Percentiles rank a stretch among this genome's conserved stretches.
Evolutionary conservation across 2,888 invertebrate species (phyloP).

Genomic region (Eumerus sabulonum): DNA sequence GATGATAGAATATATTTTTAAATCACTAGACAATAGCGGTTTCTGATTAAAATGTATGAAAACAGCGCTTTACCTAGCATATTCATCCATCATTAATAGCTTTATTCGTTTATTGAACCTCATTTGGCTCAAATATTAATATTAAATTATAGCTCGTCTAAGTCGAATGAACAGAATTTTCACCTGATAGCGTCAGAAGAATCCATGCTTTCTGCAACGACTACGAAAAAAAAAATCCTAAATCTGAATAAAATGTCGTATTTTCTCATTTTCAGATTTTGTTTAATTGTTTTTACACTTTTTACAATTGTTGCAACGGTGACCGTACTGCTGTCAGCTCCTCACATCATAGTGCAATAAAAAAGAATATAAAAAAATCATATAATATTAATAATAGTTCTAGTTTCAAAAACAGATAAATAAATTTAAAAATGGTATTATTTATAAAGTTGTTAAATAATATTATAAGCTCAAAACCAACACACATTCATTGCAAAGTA

Average conservation of each 20-base stretch:
- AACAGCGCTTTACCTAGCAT: too few species aligned
- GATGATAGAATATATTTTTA: too few species aligned
- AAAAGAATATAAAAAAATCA: constrained; percentile 70
- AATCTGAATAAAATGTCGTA: background rate
- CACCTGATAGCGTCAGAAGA: too few species aligned
- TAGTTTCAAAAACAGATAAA: constrained; percentile 70
- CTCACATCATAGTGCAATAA: constrained; percentile 97
- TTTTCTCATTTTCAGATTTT: constrained; percentile 84
- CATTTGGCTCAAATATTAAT: too few species aligned
- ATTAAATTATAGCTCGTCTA: too few species aligned
- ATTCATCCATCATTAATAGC: too few species aligned
- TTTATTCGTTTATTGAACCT: too few species aligned
- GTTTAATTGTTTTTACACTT: constrained; percentile 96
- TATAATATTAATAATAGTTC: constrained; percentile 70
- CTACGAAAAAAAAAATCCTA: too few species aligned
- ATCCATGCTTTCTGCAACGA: too few species aligned
- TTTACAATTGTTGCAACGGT: constrained; percentile 96
- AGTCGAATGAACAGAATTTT: too few species aligned
- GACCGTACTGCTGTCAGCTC: constrained; percentile 93
- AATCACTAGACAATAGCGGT: too few species aligned
- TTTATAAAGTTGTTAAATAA: constrained; percentile 69
- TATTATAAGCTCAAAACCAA: constrained; percentile 62
- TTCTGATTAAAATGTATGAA: too few species aligned
- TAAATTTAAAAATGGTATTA: constrained; percentile 71
- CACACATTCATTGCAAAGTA: constrained; percentile 54